phyloP scores from a whole-genome alignment of 1,140 invertebrate species.

The Drosophila ficusphila region DNA sequence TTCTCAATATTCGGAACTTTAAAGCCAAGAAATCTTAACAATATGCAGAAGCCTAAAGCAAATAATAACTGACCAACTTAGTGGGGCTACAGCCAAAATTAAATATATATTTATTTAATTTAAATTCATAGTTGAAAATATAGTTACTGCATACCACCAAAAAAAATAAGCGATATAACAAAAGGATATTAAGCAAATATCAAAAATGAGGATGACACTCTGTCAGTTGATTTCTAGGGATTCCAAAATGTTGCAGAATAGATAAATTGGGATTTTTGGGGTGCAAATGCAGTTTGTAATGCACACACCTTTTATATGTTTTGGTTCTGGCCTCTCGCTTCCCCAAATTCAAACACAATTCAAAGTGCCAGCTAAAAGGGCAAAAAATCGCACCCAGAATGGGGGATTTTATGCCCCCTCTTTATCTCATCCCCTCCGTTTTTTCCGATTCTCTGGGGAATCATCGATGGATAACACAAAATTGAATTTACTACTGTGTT shows the following conservation, averaged over 20 bases:
- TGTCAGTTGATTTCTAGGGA: constrained; percentile 12
- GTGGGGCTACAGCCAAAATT: too few relatives aligned
- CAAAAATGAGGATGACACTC: constrained; percentile 2
- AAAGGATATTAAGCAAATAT: neutral
- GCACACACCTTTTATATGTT: constrained; percentile 63
- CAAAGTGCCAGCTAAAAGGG: constrained; percentile 64
- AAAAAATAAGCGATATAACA: neutral
- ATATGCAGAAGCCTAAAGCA: constrained; percentile 6
- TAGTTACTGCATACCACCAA: too few relatives aligned
- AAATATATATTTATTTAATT: too few relatives aligned
- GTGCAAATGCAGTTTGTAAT: constrained; percentile 52
- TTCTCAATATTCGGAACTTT: constrained; percentile 12
- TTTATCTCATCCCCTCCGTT: neutral
- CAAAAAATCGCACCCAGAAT: constrained; percentile 62
- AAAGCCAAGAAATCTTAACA: constrained; percentile 37
- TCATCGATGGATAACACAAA: constrained; percentile 67
- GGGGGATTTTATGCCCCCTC: neutral
- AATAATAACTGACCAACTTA: too few relatives aligned
- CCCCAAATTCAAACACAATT: constrained; percentile 24
- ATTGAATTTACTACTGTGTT: constrained; percentile 66
- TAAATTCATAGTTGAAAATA: neutral
- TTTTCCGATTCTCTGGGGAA: constrained; percentile 20
- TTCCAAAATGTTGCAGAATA: neutral
- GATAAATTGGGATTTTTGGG: neutral
- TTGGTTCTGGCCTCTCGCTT: constrained; percentile 12